A percentile compares a stretch with the other conserved stretches of the same genome.
Evolutionary conservation across 2,113 vertebrate species (phyloP).

Genomic region (Chrysochloris asiatica): DNA sequence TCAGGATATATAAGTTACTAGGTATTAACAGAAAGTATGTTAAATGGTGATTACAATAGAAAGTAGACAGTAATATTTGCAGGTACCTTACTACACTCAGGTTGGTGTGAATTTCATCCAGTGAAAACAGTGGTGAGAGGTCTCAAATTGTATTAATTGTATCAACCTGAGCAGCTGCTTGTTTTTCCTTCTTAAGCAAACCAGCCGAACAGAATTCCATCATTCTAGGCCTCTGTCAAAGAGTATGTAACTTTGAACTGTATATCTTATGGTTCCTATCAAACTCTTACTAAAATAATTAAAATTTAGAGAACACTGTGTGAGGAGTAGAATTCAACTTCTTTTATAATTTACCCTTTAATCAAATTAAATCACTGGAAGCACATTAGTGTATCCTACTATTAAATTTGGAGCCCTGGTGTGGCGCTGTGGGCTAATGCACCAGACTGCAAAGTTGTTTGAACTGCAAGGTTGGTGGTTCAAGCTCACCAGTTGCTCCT

Average conservation of each 20-base stretch:
- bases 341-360: neutral
- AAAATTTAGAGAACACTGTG: neutral
- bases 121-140: neutral
- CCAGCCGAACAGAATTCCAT: neutral
- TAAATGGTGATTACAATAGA: neutral
- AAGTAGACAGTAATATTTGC: neutral
- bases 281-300: neutral
- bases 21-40: neutral
- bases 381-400: neutral
- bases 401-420: too few species aligned
- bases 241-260: neutral
- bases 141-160: neutral
- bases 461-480: too few species aligned
- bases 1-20: neutral
- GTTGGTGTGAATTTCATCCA: neutral
- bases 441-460: too few species aligned
- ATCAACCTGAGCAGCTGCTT: neutral
- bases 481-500: too few species aligned
- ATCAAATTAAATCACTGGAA: neutral
- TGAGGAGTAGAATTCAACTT: neutral
- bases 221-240: neutral
- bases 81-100: neutral
- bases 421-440: too few species aligned
- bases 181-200: neutral
- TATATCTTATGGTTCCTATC: neutral